Percentiles rank a stretch among this genome's conserved stretches.
These are phyloP conservation scores for Eulithis prunata DNA, from an alignment of 2,888 invertebrate species.

Conservation along the genomic window DNA sequence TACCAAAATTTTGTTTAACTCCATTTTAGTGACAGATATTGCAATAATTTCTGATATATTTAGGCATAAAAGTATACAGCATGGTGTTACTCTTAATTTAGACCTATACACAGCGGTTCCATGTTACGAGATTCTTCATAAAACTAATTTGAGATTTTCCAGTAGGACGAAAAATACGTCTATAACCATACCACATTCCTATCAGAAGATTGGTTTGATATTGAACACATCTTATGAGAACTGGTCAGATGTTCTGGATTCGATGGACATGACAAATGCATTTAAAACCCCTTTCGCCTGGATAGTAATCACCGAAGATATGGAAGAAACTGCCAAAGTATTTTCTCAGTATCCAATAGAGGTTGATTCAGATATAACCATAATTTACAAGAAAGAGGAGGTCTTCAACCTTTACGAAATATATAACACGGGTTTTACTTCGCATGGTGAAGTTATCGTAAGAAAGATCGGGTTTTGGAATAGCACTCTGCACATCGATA, in stretches of 20 bases:
- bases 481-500: conserved; percentile 58
- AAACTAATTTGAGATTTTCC: conserved; percentile 48
- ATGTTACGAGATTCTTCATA: conserved; percentile 54
- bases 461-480: conserved; percentile 79
- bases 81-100: conserved; percentile 51
- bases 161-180: conserved; percentile 34
- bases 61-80: conserved; percentile 59
- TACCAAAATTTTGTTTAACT: conserved; percentile 25
- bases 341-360: conserved; percentile 68
- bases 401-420: conserved; percentile 69
- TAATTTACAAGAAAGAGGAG: conserved; percentile 52
- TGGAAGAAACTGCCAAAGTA: conserved; percentile 48
- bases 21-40: conserved; percentile 29
- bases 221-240: conserved; percentile 60
- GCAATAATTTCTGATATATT: conserved; percentile 56
- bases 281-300: conserved; percentile 65
- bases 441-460: conserved; percentile 77
- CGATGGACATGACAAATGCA: conserved; percentile 33
- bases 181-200: conserved; percentile 34
- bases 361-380: conserved; percentile 75
- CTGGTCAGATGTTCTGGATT: conserved; percentile 55
- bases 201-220: conserved; percentile 58
- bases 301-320: conserved; percentile 62
- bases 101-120: conserved; percentile 39
- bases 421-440: conserved; percentile 83